Conservation (phyloP, 92 coral and sea anemone genomes). For the Zoanthus sociatus region DNA sequence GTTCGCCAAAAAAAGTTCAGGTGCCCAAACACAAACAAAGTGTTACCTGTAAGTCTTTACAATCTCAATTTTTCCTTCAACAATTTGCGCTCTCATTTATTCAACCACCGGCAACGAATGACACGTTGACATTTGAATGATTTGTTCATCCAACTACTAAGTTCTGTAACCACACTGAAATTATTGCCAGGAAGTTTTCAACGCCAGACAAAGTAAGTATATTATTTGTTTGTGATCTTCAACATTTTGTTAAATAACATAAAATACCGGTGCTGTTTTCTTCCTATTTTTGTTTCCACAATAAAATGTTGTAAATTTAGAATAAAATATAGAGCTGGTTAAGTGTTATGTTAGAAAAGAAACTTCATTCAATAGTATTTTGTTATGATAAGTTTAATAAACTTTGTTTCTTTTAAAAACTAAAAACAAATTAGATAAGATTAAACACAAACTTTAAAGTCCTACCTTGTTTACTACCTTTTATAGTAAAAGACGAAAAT, state of each 20-base stretch:
- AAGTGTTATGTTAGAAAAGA: not conserved
- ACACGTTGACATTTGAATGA: conserved; percentile 21
- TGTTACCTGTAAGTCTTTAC: not conserved
- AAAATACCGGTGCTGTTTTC: not conserved
- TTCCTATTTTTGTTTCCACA: not conserved
- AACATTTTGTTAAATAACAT: not conserved
- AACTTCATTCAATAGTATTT: not conserved
- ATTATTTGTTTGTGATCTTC: not conserved
- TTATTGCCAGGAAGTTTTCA: not conserved
- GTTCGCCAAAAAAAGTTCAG: not conserved
- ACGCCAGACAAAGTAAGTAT: conserved; percentile 31
- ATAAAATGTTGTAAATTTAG: not conserved
- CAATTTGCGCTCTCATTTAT: not conserved
- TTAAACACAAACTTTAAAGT: not conserved
- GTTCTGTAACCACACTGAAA: conserved; percentile 10
- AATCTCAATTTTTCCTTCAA: not conserved
- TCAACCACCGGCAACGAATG: conserved; percentile 7
- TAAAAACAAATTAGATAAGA: not conserved
- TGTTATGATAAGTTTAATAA: not conserved
- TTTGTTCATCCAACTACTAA: not conserved
- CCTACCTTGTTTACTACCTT: too few species aligned
- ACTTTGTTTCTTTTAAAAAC: not conserved
- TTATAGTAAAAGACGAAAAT: not conserved
- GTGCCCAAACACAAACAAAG: conserved; percentile 37
- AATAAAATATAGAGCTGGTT: not conserved